Evolutionary conservation across 2,113 vertebrate genomes (phyloP).

Genomic region (Myotis lucifugus): DNA sequence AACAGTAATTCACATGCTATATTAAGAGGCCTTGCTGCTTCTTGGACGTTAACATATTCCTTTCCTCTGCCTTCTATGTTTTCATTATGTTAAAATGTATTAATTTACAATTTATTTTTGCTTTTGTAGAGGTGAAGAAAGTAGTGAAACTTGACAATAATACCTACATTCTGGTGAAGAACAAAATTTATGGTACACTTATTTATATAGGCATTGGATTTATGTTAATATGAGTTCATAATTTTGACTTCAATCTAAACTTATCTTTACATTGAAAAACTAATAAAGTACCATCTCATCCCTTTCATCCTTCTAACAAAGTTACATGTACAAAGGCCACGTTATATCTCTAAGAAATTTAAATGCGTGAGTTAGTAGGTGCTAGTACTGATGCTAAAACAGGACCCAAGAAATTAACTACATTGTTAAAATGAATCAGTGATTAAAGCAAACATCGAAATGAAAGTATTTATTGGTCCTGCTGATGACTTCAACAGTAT

Average conservation of each 20-base stretch:
- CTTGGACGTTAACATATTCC: not conserved
- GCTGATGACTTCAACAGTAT: slow-evolving; percentile 8
- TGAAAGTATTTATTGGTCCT: slow-evolving; percentile 22
- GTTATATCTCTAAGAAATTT: not conserved
- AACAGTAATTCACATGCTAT: not conserved
- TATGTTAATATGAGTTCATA: not conserved
- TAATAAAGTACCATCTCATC: not conserved
- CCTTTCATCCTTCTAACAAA: not conserved
- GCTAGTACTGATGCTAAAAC: not conserved
- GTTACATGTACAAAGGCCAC: not conserved
- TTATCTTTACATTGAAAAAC: not conserved
- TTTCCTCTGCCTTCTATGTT: not conserved
- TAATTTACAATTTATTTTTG: slow-evolving; percentile 22
- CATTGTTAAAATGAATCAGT: slow-evolving; percentile 41
- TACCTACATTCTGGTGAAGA: not conserved
- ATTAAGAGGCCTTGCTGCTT: not conserved
- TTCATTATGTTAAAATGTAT: not conserved
- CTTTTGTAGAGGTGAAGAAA: not conserved
- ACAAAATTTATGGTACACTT: not conserved
- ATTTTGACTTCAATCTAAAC: slow-evolving; percentile 42
- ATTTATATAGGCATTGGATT: not conserved
- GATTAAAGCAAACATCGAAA: slow-evolving; percentile 30
- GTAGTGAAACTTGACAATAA: not conserved
- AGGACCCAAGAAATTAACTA: slow-evolving; percentile 10
- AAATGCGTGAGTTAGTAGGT: not conserved